Conservation (phyloP, 2,113 vertebrate species). For the Neopipo cinnamomea region DNA sequence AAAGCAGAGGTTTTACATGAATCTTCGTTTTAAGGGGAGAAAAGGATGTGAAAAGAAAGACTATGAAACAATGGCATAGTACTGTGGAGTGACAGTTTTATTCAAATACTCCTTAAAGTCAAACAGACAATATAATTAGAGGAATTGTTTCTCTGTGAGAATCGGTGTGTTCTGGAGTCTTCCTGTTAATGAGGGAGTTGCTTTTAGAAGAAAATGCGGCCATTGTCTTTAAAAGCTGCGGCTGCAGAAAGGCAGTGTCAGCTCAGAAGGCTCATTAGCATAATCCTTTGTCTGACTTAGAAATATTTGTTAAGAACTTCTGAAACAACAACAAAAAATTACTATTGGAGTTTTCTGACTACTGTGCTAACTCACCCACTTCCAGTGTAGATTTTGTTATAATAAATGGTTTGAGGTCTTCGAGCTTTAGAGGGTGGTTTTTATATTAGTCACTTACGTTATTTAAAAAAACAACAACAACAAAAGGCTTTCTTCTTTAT, state of each 20-base stretch:
- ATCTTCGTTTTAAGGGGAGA: not conserved
- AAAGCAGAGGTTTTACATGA: not conserved
- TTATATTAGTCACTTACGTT: not conserved
- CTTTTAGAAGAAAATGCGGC: not conserved
- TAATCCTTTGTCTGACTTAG: not conserved
- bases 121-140: not conserved
- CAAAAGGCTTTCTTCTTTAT: not conserved
- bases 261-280: not conserved
- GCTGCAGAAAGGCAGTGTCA: constrained; percentile 2
- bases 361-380: not conserved
- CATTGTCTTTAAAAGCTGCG: not conserved
- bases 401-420: not conserved
- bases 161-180: not conserved
- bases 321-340: not conserved
- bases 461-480: not conserved
- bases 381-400: not conserved
- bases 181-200: not conserved
- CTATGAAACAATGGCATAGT: not conserved
- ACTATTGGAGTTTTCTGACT: not conserved
- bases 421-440: not conserved
- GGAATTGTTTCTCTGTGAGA: not conserved
- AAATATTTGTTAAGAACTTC: constrained; percentile 7
- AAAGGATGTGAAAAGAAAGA: not conserved
- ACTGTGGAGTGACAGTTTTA: not conserved
- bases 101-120: not conserved